These are phyloP conservation scores for Empis livida DNA, from an alignment of 2,888 invertebrate genomes.

Conservation along the genomic window DNA sequence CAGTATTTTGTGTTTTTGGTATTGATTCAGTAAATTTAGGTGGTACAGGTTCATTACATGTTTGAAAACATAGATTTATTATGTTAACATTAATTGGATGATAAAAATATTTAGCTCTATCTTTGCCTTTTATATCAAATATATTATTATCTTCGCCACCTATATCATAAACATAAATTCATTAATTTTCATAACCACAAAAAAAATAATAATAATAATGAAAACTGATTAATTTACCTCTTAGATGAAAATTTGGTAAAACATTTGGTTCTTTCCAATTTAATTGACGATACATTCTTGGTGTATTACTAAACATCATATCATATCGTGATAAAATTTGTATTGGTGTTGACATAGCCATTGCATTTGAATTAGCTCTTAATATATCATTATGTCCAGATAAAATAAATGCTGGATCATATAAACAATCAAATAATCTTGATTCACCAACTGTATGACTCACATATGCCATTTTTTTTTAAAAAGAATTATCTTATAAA, in stretches of 20 bases:
- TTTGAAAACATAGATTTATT: background rate
- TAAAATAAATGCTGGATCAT: conserved; percentile 14
- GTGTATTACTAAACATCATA: conserved; percentile 17
- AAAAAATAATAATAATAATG: too few relatives aligned
- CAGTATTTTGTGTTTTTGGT: background rate
- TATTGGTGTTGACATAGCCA: conserved; percentile 12
- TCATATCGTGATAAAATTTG: conserved; percentile 14
- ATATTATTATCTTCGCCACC: background rate
- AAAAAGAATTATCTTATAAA: too few relatives aligned
- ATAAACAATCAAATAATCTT: conserved; percentile 16
- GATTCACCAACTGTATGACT: conserved; percentile 13
- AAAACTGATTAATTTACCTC: too few relatives aligned
- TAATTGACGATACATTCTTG: conserved; percentile 9
- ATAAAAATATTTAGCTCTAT: conserved; percentile 21
- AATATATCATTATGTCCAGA: conserved; percentile 12
- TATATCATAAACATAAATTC: background rate
- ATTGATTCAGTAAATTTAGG: too few relatives aligned
- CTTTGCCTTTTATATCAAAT: conserved; percentile 20
- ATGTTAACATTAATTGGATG: background rate
- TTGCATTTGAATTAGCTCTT: conserved; percentile 10
- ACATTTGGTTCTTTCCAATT: conserved; percentile 10
- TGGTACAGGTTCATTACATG: too few relatives aligned
- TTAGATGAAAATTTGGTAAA: conserved; percentile 2
- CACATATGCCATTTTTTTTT: conserved; percentile 12
- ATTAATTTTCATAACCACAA: too few relatives aligned